Conservation (phyloP, 1,140 invertebrate species). For the Cotesia glomerata region DNA sequence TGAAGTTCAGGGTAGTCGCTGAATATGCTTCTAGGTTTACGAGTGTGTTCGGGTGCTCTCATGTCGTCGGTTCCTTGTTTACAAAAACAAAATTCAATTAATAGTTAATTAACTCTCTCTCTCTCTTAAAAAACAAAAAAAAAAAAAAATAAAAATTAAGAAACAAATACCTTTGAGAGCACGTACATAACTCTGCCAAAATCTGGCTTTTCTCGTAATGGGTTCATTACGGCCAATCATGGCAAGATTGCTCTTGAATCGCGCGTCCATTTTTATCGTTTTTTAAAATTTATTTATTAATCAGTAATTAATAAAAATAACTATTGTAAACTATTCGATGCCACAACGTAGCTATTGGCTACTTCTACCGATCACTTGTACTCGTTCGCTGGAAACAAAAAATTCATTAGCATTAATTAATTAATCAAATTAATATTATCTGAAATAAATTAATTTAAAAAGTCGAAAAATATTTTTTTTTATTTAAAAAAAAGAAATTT, state of each 20-base stretch:
- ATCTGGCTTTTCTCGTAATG: slow-evolving; percentile 88
- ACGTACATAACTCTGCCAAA: slow-evolving; percentile 90
- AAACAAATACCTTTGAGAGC: slow-evolving; percentile 80
- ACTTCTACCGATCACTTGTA: slow-evolving; percentile 52
- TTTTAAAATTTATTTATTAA: not conserved
- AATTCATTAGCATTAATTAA: too few relatives aligned
- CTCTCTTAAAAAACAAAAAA: not conserved
- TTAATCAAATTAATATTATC: not conserved
- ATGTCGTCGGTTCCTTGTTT: slow-evolving; percentile 84
- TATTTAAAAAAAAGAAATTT: not conserved
- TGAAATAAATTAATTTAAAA: not conserved
- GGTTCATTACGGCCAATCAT: slow-evolving; percentile 91
- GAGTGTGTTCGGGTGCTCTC: slow-evolving; percentile 79
- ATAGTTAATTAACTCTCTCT: not conserved
- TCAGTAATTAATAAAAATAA: not conserved
- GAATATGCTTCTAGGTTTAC: slow-evolving; percentile 75
- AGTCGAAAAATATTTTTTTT: not conserved
- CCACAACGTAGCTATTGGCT: slow-evolving; percentile 10
- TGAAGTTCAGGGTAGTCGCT: slow-evolving; percentile 70
- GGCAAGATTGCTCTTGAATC: slow-evolving; percentile 89
- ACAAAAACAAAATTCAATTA: not conserved
- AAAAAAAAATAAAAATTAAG: not conserved
- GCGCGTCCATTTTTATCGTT: slow-evolving; percentile 72
- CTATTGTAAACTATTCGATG: not conserved
- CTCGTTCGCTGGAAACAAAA: slow-evolving; percentile 74